phyloP scores from a whole-genome alignment of 2,888 invertebrate species.

The Ellobium chinense region DNA sequence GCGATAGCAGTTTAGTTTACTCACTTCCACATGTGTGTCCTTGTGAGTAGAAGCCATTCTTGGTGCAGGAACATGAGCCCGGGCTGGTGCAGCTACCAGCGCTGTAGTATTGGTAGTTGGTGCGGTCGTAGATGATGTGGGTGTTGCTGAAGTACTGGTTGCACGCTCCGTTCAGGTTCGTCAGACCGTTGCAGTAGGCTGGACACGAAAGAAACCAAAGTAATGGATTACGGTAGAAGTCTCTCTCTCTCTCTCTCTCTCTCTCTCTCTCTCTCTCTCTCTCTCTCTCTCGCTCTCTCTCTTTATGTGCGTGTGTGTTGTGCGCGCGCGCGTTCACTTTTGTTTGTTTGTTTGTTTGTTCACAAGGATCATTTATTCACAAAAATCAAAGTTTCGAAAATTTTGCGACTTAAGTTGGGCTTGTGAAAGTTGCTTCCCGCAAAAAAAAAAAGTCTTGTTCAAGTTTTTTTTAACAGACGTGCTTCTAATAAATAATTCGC shows the following conservation, averaged over 20 bases:
- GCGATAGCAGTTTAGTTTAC: no score
- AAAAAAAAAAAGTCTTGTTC: no score
- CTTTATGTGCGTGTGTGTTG: no score
- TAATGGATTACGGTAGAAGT: no score
- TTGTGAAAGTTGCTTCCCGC: no score
- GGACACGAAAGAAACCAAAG: no score
- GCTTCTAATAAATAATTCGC: no score
- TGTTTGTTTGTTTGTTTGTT: constrained; percentile 8
- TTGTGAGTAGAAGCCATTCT: constrained; percentile 52
- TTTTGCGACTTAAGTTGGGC: no score
- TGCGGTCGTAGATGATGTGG: constrained; percentile 42
- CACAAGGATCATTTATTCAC: no score
- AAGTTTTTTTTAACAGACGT: no score
- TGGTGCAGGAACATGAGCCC: constrained; percentile 49
- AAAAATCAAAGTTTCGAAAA: no score
- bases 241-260: constrained; percentile 1
- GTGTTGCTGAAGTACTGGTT: constrained; percentile 37
- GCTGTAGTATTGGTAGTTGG: constrained; percentile 28
- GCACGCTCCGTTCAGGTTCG: constrained; percentile 40
- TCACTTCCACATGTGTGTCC: constrained; percentile 52
- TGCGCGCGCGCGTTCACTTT: background rate
- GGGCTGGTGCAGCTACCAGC: constrained; percentile 51
- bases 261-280: constrained; percentile 26
- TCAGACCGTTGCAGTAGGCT: constrained; percentile 36
- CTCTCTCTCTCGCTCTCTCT: background rate